Conservation (phyloP, 2,113 vertebrate genomes). For the Helogale parvula region DNA sequence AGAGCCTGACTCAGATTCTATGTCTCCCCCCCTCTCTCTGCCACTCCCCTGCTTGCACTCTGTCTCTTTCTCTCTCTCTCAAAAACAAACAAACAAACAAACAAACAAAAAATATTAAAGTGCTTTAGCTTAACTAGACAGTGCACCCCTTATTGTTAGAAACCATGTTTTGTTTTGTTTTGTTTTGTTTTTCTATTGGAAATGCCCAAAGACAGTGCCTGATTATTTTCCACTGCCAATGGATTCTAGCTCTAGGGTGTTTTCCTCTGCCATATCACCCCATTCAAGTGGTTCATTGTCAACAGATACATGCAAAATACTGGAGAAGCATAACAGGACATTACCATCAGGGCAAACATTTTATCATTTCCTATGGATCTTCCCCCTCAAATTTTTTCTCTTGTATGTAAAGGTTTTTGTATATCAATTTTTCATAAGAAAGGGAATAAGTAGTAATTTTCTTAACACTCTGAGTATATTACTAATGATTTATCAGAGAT, state of each 20-base stretch:
- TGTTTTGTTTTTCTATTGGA: neutral
- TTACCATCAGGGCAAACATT: neutral
- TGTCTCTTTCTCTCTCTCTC: no score
- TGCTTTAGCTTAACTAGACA: neutral
- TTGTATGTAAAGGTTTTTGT: neutral
- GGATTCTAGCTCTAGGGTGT: neutral
- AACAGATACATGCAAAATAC: neutral
- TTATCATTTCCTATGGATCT: neutral
- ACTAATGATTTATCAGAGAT: neutral
- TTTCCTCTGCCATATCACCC: neutral
- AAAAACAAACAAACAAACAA: no score
- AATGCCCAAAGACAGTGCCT: neutral
- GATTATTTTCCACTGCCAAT: neutral
- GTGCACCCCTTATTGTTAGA: neutral
- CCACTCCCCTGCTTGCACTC: no score
- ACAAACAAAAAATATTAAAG: no score
- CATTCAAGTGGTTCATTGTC: neutral
- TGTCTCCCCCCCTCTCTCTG: no score
- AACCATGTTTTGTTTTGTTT: neutral
- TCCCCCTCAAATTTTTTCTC: neutral
- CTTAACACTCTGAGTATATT: neutral
- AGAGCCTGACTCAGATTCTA: no score
- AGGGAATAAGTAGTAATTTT: neutral
- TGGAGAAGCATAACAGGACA: neutral
- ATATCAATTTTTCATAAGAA: neutral